phyloP scores from a whole-genome alignment of 2,113 vertebrate species.

The Tachuris rubrigastra region DNA sequence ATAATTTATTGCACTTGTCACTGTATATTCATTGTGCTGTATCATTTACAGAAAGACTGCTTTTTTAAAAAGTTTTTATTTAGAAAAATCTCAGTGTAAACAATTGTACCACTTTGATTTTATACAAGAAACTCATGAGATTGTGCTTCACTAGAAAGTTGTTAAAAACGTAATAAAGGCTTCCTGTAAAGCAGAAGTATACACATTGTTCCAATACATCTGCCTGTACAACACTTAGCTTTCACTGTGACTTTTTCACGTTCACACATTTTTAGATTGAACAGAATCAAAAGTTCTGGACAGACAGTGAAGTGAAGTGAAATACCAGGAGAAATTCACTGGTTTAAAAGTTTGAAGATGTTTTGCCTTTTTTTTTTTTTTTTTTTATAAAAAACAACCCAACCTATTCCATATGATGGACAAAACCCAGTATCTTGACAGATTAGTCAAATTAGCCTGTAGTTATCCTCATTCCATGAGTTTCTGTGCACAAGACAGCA shows the following conservation, averaged over 20 bases:
- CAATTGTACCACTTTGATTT: slow-evolving; percentile 80
- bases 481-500: neutral
- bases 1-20: slow-evolving; percentile 80
- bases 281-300: neutral
- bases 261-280: neutral
- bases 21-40: slow-evolving; percentile 74
- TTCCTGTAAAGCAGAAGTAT: slow-evolving; percentile 70
- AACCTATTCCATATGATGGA: slow-evolving; percentile 42
- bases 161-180: slow-evolving; percentile 73
- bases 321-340: slow-evolving; percentile 1
- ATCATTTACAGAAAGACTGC: slow-evolving; percentile 71
- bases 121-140: slow-evolving; percentile 72
- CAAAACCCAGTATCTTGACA: slow-evolving; percentile 26
- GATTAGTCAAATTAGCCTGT: neutral
- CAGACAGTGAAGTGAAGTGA: neutral
- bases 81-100: slow-evolving; percentile 81
- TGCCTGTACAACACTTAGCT: slow-evolving; percentile 41
- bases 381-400: neutral
- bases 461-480: slow-evolving; percentile 6
- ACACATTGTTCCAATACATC: slow-evolving; percentile 11
- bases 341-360: neutral
- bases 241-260: slow-evolving; percentile 17
- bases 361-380: neutral
- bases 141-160: slow-evolving; percentile 71
- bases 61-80: slow-evolving; percentile 75